Evolutionary conservation across 35 echinoderm and acorn worm species (phyloP).

Genomic region (Heliocidaris tuberculata): DNA sequence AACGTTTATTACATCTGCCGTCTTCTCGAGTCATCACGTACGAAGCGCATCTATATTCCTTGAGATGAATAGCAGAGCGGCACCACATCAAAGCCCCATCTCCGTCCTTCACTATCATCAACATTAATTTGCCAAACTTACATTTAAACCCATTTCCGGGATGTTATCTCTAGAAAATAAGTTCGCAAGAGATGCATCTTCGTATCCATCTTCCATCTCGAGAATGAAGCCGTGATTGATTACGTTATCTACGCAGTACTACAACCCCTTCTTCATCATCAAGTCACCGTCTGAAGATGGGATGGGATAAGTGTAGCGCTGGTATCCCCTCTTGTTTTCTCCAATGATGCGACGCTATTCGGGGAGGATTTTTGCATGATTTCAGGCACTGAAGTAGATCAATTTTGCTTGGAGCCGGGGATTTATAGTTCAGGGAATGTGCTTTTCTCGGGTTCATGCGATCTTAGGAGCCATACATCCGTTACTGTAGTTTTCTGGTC

Average conservation of each 20-base stretch:
- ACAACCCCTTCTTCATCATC: conserved; percentile 17
- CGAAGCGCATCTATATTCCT: background rate
- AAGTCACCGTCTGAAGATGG: conserved; percentile 25
- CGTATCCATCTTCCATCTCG: conserved; percentile 37
- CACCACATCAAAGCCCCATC: conserved; percentile 21
- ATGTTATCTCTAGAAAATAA: conserved; percentile 46
- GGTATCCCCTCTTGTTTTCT: conserved; percentile 22
- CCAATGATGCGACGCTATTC: conserved; percentile 35
- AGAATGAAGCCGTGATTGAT: conserved; percentile 33
- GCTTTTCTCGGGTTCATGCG: conserved; percentile 27
- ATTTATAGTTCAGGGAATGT: conserved; percentile 44
- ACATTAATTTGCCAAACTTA: conserved; percentile 47
- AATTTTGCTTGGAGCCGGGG: conserved; percentile 30
- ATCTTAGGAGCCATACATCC: background rate
- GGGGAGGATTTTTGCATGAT: conserved; percentile 35
- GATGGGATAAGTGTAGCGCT: conserved; percentile 13
- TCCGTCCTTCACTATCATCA: conserved; percentile 45
- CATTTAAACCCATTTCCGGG: conserved; percentile 48
- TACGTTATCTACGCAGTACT: conserved; percentile 32
- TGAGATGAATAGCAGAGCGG: background rate
- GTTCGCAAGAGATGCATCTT: conserved; percentile 35
- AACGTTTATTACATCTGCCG: background rate
- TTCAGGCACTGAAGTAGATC: conserved; percentile 8
- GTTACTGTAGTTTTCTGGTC: background rate
- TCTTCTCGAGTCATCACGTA: background rate